Percentiles rank a stretch among this genome's conserved stretches.
These are phyloP conservation scores for Antheraea pernyi DNA, from an alignment of 1,140 invertebrate species.

Conservation along the genomic window DNA sequence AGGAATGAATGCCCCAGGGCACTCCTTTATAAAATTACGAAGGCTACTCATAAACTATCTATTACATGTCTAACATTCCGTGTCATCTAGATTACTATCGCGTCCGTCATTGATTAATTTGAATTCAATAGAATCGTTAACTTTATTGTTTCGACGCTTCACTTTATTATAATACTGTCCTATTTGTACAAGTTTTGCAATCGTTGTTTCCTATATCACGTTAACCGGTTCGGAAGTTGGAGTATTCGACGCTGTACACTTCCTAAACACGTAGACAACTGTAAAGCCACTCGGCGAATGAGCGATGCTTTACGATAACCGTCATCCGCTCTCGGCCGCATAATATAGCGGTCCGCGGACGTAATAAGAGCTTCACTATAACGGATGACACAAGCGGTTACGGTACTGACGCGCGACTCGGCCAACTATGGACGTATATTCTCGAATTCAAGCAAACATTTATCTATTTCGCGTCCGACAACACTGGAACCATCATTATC, in stretches of 20 bases:
- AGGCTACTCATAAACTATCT: neutral
- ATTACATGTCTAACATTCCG: conserved; percentile 16
- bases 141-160: conserved; percentile 21
- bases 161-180: conserved; percentile 18
- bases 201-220: neutral
- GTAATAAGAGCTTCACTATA: conserved; percentile 61
- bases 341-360: conserved; percentile 56
- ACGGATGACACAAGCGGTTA: conserved; percentile 72
- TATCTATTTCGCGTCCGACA: neutral
- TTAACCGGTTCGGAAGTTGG: neutral
- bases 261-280: neutral
- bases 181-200: neutral
- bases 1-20: neutral
- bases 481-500: no score
- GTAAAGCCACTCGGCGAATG: neutral
- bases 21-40: neutral
- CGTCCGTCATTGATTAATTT: conserved; percentile 26
- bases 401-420: conserved; percentile 41
- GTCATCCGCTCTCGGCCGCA: conserved; percentile 27
- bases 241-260: neutral
- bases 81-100: conserved; percentile 26
- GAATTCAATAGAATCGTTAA: conserved; percentile 27
- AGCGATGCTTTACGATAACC: neutral
- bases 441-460: no score
- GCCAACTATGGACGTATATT: conserved; percentile 5